Base-by-base conservation (phyloP, 2,888 invertebrate genomes). In the Agrotis segetum region DNA sequence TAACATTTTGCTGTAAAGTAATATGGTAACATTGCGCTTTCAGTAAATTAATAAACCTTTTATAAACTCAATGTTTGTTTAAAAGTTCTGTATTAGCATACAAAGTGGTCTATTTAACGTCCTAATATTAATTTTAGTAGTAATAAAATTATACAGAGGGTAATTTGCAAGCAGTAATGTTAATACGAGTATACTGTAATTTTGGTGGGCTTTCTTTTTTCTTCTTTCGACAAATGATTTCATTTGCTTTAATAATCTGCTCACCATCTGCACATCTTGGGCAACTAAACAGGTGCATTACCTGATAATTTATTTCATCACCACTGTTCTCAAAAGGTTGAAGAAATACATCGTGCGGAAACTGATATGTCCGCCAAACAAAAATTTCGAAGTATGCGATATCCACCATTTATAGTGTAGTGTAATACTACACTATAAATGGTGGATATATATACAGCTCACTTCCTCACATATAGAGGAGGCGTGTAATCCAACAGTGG, bases 21-120 rank as follows among this genome's bases (percentile, higher is more conserved):
- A 64, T n/a, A n/a, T 53, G 44, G 63, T 44, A 59, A 46, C n/a
- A 75, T 75, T 40, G 75, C 56, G 60, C 40, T 34, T 21, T 60
- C 19, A 40, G 68, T 55, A n/a, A 56, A 64, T 80, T 64, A 62
- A 74, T 63, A 79, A 79, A 17, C 7, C 7, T 46, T 50, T 65
- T 64, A 68, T 44, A 50, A 29, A 56, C 55, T 44, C 13, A 6
- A 17, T 61, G 50, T 74, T 77, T 80, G 76, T 65, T 49, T 64
- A 55, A 53, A 58, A 52, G 16, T 24, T 34, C 44, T 24, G 9
- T 34, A 74, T 80, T 80, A 56, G n/a, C 81, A 75, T 55, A 61
- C 50, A 46, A 75, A 75, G 53, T 17, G 44, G 52, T 59, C 40
- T 53, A 79, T 62, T 79, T 34, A 29, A 13, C 29, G 60, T 62